Conservation (phyloP, 2,113 vertebrate genomes). For the Cyanocitta stelleri region DNA sequence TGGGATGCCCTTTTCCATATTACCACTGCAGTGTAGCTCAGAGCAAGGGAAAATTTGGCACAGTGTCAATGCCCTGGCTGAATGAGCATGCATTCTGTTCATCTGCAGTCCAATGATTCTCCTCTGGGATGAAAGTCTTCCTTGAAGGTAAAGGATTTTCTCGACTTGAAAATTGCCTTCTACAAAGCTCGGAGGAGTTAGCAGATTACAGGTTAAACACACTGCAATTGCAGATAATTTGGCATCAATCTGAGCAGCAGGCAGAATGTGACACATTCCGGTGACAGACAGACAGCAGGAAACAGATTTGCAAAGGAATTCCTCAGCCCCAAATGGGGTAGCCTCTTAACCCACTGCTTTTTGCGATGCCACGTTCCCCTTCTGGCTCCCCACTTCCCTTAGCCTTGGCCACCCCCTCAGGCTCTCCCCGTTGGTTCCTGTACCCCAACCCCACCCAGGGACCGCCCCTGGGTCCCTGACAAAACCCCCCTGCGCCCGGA, state of each 20-base stretch:
- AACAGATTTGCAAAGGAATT: not conserved
- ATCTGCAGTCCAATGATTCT: not conserved
- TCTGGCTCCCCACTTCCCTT: too few species aligned
- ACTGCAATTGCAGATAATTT: not conserved
- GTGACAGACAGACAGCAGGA: not conserved
- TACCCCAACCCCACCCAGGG: too few species aligned
- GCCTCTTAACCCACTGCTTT: too few species aligned
- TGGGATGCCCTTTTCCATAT: not conserved
- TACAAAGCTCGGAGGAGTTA: not conserved
- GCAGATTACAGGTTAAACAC: not conserved
- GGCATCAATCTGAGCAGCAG: not conserved
- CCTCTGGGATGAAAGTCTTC: not conserved
- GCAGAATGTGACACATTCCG: not conserved
- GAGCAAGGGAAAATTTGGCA: not conserved
- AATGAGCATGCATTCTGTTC: not conserved
- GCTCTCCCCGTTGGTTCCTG: too few species aligned
- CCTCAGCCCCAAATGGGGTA: not conserved
- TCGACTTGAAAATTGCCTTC: not conserved
- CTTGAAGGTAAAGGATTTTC: not conserved
- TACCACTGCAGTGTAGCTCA: not conserved
- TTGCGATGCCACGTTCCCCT: too few species aligned
- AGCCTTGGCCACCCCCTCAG: too few species aligned
- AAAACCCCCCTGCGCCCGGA: too few species aligned
- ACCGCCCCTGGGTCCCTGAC: too few species aligned
- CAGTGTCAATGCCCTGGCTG: rapidly evolving